Evolutionary conservation across 2,113 vertebrate species (phyloP), one percentile per base, ranked within the genome.

Genomic region (Podarcis cretensis): DNA sequence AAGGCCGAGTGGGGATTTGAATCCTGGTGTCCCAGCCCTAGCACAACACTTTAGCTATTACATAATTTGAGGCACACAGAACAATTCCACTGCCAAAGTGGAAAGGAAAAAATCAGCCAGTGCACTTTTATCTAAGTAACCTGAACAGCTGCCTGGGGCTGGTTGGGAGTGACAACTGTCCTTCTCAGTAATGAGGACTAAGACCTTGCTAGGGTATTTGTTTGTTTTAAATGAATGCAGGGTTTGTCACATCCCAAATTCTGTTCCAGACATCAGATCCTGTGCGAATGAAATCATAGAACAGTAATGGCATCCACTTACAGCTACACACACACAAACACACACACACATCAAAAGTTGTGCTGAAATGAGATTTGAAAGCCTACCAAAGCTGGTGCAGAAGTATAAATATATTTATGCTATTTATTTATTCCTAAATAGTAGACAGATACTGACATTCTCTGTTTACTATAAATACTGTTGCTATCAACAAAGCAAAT

Each of bases 371-470:
- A 77, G 89, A 90, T 87, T 69, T 86, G 77, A 94, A 92, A 76
- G 85, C 43, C 1, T 20, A 81, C 86, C 76, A 90, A 77, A 85
- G 32, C 18, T 65, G 40, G 81, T 21, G 76, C 40, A 1, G 57
- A 88, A 84, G 69, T 90, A 81, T 82, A 90, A 94, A 94, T 35
- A 37, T 76, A 59, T 82, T 69, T 84, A 63, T 87, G 65, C 92
- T 90, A 84, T 86, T 78, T 89, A 86, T 65, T 65, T 89, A 93
- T 86, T 21, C 88, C 76, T 90, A 89, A 85, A 65, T 20, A 84
- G 73, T 3, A 77, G 35, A 20, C 0, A 73, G 63, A 75, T 66
- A 25, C 20, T 48, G 32, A 40, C 68, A 84, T 57, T 66, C 35
- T 74, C 54, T 69, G 81, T 73, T 81, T 85, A 89, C 84, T 80